Conservation (phyloP, 2,797 vertebrate species). For the Gallinago solitaria region DNA sequence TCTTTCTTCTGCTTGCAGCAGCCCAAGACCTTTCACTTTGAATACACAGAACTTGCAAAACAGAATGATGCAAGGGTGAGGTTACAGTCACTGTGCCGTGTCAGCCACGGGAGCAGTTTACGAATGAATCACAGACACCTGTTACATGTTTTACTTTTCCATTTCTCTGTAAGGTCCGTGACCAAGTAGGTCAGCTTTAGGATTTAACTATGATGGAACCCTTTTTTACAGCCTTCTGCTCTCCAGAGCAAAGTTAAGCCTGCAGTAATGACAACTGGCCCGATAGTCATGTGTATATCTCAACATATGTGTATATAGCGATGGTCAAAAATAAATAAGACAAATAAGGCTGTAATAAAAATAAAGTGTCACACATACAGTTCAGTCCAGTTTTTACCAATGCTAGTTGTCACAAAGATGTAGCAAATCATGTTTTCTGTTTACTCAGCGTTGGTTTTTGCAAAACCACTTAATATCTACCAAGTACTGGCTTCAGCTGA, state of each 20-base stretch:
- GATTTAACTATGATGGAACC: background rate
- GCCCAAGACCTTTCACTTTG: background rate
- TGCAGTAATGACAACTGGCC: background rate
- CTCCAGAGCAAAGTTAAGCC: background rate
- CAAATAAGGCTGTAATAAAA: background rate
- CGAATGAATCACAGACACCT: background rate
- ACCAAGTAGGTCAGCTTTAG: background rate
- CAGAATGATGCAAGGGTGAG: background rate
- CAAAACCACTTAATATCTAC: background rate
- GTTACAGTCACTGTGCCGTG: background rate
- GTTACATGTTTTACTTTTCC: background rate
- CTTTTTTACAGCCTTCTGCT: background rate
- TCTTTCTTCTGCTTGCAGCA: background rate
- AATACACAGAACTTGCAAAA: background rate
- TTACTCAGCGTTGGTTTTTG: background rate
- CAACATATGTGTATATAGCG: background rate
- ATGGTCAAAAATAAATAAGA: background rate
- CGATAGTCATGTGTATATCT: background rate
- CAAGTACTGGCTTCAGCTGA: background rate
- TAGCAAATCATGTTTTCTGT: background rate
- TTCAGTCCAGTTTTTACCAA: background rate
- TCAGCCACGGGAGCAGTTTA: background rate
- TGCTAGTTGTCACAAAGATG: background rate
- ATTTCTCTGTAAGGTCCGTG: background rate
- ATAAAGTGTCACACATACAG: background rate